phyloP scores from a whole-genome alignment of 2,888 invertebrate genomes.

The Cabera pusaria region DNA sequence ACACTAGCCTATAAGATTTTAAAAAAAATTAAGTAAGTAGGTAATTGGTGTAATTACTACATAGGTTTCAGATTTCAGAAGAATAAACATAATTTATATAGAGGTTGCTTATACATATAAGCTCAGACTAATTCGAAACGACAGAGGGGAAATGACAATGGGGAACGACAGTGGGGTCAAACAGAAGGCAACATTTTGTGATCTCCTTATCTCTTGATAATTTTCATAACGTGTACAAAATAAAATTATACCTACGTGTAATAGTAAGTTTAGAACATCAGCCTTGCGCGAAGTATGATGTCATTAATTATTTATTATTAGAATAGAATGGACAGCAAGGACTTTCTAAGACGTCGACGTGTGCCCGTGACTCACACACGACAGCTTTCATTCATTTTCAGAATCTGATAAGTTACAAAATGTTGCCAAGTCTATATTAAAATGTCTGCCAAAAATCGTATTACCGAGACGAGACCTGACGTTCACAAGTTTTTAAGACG shows the following conservation, averaged over 20 bases:
- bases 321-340: slow-evolving; percentile 44
- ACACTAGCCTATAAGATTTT: no score
- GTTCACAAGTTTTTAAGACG: slow-evolving; percentile 47
- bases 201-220: no score
- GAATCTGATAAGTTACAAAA: slow-evolving; percentile 62
- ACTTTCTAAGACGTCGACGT: slow-evolving; percentile 41
- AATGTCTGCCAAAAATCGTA: slow-evolving; percentile 74
- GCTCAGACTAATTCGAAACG: no score
- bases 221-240: slow-evolving; percentile 20
- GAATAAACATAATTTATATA: no score
- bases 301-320: slow-evolving; percentile 34
- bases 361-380: slow-evolving; percentile 55
- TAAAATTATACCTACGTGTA: slow-evolving; percentile 32
- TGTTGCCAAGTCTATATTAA: slow-evolving; percentile 74
- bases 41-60: no score
- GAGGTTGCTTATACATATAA: no score
- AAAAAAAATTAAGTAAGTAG: no score
- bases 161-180: no score
- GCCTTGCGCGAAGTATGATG: slow-evolving; percentile 35
- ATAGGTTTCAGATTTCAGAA: no score
- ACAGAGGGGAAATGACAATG: no score
- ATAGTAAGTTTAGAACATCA: slow-evolving; percentile 35
- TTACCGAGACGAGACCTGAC: slow-evolving; percentile 73
- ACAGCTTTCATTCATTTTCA: slow-evolving; percentile 78
- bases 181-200: no score